Conservation (phyloP, 1,140 invertebrate genomes). For the Drosophila ironensis region DNA sequence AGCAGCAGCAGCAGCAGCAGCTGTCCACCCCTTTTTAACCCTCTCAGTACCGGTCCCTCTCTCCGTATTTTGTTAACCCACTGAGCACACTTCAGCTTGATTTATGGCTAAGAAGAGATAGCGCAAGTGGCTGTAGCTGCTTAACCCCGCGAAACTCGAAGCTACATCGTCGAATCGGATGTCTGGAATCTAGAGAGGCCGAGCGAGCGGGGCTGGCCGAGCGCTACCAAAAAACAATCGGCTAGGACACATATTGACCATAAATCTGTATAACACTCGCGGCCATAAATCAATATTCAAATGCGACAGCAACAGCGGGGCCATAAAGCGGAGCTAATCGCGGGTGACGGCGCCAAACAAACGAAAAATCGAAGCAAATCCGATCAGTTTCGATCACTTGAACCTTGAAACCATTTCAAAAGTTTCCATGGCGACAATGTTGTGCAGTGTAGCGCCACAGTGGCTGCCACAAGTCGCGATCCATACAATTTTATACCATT, state of each 20-base stretch:
- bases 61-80: slow-evolving; percentile 14
- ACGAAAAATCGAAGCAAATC: slow-evolving; percentile 20
- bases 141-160: background rate
- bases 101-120: slow-evolving; percentile 33
- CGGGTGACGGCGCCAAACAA: slow-evolving; percentile 26
- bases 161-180: background rate
- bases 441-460: background rate
- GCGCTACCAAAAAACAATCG: slow-evolving; percentile 29
- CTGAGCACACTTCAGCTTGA: slow-evolving; percentile 28
- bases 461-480: too few species aligned
- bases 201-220: too few species aligned
- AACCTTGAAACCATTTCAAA: slow-evolving; percentile 21
- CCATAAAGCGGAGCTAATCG: slow-evolving; percentile 1
- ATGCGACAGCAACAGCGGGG: slow-evolving; percentile 12
- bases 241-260: slow-evolving; percentile 36
- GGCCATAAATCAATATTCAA: slow-evolving; percentile 46
- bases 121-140: background rate
- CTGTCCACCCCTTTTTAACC: too few species aligned
- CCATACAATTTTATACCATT: too few species aligned
- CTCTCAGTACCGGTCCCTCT: background rate
- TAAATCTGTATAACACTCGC: slow-evolving; percentile 47
- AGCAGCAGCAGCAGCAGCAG: too few species aligned
- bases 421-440: slow-evolving; percentile 4
- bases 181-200: slow-evolving; percentile 2
- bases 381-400: slow-evolving; percentile 33